Evolutionary conservation across 2,113 vertebrate genomes (phyloP).

Genomic region (Notothenia rossii): DNA sequence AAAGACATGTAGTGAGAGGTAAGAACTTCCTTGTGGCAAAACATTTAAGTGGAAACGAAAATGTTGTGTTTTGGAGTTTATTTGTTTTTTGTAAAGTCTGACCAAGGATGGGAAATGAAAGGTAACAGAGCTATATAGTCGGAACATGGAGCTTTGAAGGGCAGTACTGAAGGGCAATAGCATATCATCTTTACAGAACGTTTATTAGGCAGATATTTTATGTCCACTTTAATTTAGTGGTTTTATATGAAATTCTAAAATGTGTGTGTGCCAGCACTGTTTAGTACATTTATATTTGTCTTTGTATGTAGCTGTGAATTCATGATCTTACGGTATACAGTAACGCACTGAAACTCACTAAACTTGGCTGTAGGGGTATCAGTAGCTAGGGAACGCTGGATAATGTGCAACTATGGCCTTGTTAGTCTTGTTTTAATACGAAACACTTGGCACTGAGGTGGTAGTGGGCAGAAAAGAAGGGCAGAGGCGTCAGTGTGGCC

Average conservation of each 20-base stretch:
- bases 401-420: slow-evolving; percentile 3
- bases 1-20: neutral
- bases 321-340: neutral
- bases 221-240: slow-evolving; percentile 4
- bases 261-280: neutral
- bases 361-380: neutral
- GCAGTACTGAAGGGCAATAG: neutral
- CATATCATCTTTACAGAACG: neutral
- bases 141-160: neutral
- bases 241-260: neutral
- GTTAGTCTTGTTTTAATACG: slow-evolving; percentile 31
- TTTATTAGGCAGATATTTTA: slow-evolving; percentile 32
- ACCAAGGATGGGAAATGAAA: slow-evolving; percentile 9
- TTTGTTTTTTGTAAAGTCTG: neutral
- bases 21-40: neutral
- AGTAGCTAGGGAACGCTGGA: slow-evolving; percentile 7
- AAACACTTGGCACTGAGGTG: slow-evolving; percentile 32
- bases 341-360: neutral
- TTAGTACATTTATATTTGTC: neutral
- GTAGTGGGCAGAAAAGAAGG: slow-evolving; percentile 19
- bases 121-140: neutral
- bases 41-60: neutral
- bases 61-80: neutral
- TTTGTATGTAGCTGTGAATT: neutral
- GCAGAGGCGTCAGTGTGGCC: slow-evolving; percentile 68